Conservation (phyloP, 2,888 invertebrate genomes). For the Noctua fimbriata region DNA sequence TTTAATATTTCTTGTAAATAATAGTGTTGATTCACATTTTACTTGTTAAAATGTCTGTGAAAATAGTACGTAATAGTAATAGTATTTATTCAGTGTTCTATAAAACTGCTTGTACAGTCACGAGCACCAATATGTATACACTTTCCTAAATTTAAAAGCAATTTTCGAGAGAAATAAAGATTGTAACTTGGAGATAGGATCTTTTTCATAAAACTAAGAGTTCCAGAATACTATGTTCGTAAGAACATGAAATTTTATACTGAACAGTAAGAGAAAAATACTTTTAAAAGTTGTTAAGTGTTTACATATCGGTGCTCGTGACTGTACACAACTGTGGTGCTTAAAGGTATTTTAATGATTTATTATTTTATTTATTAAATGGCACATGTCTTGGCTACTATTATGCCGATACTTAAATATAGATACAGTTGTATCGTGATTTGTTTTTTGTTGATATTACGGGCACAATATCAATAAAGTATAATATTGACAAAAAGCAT, state of each 20-base stretch:
- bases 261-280: too few relatives aligned
- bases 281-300: too few relatives aligned
- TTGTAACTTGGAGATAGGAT: too few relatives aligned
- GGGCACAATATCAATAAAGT: neutral
- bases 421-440: neutral
- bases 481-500: constrained; percentile 12
- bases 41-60: too few relatives aligned
- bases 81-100: neutral
- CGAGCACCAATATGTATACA: too few relatives aligned
- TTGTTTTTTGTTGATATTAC: neutral
- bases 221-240: too few relatives aligned
- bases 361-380: neutral
- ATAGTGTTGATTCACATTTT: neutral
- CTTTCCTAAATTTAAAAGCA: too few relatives aligned
- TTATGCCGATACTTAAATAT: neutral
- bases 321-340: neutral
- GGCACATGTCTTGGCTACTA: neutral
- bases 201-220: too few relatives aligned
- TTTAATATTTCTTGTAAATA: neutral
- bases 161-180: too few relatives aligned
- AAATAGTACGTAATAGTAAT: neutral
- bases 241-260: too few relatives aligned
- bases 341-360: neutral
- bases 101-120: neutral
- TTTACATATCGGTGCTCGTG: too few relatives aligned